Base-by-base conservation (phyloP, 2,797 vertebrate species). In the Ceyx erithaca region DNA sequence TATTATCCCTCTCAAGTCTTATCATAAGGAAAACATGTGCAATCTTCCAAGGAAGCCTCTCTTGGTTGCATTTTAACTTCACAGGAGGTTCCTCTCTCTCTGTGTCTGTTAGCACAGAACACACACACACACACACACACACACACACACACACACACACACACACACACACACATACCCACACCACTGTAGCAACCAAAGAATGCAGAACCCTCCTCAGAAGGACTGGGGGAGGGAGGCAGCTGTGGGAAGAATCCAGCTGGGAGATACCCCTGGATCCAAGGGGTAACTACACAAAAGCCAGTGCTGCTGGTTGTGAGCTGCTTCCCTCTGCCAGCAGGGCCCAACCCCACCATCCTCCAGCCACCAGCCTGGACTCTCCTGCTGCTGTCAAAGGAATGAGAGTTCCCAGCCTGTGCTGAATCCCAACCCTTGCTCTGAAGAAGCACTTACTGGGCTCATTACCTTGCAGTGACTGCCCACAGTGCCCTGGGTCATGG, bases 1-100 rank as follows among this genome's bases (percentile, higher is more conserved):
- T 91, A 80, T 78, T 94, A 90, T 86, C 81, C 59, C 61, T 77
- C 77, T 73, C 86, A 91, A 86, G 62, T 61, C 84, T 96, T 96
- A 92, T 95, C 88, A 92, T 78, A 86, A 93, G 89, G 89, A 90
- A 95, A 92, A 81, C 94, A 91, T 43, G 63, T 2, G 2, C 0
- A 1, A 66, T 81, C 87, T 92, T 70, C 45, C 61, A 91, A 80
- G 57, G 86, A 95, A 95, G 62, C 59, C 62, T 89, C 55, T 96
- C 81, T 41, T 0, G 0, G 92, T 91, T 95, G 92, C 84, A 89
- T 92, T 96, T 95, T 90, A 95, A 90, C 94, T 85, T 85, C 88
- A 84, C 86, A 92, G 87, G 69, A 87, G 55, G 84, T 81, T 95
- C 66, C 58, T 75, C 59, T 94, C 73, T 67, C 1, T 1, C 19